Percentiles rank a stretch among this genome's conserved stretches.
Conservation (phyloP, 2,113 vertebrate species). For the Nibea coibor region DNA sequence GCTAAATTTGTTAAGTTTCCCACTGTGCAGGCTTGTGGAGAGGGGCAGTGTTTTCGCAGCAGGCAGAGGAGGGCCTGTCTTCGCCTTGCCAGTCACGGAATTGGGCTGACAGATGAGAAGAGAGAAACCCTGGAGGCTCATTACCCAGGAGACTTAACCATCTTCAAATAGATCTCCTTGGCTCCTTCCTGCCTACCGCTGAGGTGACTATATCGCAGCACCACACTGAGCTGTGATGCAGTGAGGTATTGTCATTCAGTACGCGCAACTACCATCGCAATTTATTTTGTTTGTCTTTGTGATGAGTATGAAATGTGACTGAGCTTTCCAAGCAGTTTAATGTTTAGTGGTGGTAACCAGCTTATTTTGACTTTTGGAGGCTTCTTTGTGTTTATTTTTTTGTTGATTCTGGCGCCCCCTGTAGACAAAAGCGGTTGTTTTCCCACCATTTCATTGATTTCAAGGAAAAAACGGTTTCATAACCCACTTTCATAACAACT, state of each 20-base stretch:
- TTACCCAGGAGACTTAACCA: conserved; percentile 54
- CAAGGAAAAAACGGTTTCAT: too few species aligned
- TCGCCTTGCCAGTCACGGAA: conserved; percentile 56
- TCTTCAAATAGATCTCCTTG: conserved; percentile 30
- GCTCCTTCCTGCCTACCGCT: conserved; percentile 23
- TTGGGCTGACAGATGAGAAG: conserved; percentile 49
- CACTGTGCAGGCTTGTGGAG: conserved; percentile 20
- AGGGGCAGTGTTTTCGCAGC: conserved; percentile 42
- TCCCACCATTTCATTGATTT: too few species aligned
- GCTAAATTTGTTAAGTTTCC: conserved; percentile 50
- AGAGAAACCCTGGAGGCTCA: conserved; percentile 57
- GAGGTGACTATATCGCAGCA: conserved; percentile 16
- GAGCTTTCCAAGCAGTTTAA: not conserved
- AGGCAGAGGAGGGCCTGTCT: conserved; percentile 30
- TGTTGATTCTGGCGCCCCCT: not conserved
- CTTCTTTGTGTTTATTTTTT: not conserved
- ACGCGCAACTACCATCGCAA: too few species aligned
- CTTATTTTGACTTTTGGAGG: not conserved
- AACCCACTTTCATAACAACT: too few species aligned
- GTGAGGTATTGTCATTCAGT: not conserved
- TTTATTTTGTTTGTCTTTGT: not conserved
- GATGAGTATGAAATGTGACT: not conserved
- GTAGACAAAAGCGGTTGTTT: too few species aligned
- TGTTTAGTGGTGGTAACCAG: not conserved
- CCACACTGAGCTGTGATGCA: conserved; percentile 23